A percentile compares a stretch with the other conserved stretches of the same genome.
phyloP scores from a whole-genome alignment of 1,140 invertebrate species.

The Heliconius melpomene region DNA sequence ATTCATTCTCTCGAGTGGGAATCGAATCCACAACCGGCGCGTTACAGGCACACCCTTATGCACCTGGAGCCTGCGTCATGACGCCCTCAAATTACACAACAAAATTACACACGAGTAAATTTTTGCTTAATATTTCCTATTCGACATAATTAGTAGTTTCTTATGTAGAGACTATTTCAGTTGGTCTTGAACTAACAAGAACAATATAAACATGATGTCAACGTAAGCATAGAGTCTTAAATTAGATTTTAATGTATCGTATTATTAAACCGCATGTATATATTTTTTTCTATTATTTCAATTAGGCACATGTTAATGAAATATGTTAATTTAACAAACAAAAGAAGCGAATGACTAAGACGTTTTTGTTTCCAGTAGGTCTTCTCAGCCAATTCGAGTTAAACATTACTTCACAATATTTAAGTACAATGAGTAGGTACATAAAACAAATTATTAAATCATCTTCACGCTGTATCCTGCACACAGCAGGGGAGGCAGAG shows the following conservation, averaged over 20 bases:
- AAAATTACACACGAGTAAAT: too few relatives aligned
- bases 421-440: not conserved
- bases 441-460: not conserved
- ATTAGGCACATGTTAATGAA: not conserved
- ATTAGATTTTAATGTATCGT: not conserved
- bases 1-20: too few relatives aligned
- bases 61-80: too few relatives aligned
- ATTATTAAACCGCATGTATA: too few relatives aligned
- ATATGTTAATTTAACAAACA: slow-evolving; percentile 43
- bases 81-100: too few relatives aligned
- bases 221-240: not conserved
- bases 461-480: too few relatives aligned
- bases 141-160: not conserved
- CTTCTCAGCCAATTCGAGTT: slow-evolving; percentile 17
- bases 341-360: slow-evolving; percentile 53
- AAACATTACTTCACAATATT: not conserved
- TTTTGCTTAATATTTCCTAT: not conserved
- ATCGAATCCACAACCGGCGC: too few relatives aligned
- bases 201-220: not conserved
- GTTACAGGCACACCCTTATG: too few relatives aligned
- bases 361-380: slow-evolving; percentile 32
- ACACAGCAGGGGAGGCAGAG: too few relatives aligned
- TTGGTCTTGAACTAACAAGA: not conserved
- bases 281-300: not conserved
- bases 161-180: not conserved